These are phyloP conservation scores for Chrysopilus asiliformis DNA, from an alignment of 2,888 invertebrate species.

Conservation along the genomic window DNA sequence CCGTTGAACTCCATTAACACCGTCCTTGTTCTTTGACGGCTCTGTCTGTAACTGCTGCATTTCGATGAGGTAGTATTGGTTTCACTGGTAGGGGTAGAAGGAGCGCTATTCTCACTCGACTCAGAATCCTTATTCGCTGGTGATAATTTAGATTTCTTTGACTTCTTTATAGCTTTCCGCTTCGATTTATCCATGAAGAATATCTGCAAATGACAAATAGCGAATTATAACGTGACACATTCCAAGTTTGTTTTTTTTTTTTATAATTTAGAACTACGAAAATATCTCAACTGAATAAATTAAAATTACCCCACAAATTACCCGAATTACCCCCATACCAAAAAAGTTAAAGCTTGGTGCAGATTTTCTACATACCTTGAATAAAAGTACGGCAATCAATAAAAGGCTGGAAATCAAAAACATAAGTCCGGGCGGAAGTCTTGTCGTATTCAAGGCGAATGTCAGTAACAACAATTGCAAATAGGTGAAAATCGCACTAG, in stretches of 20 bases:
- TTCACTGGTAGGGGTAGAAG: no score
- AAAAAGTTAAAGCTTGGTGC: no score
- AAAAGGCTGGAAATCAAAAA: slow-evolving; percentile 15
- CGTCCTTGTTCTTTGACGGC: slow-evolving; percentile 7
- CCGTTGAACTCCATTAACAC: slow-evolving; percentile 11
- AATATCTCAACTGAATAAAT: no score
- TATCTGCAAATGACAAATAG: slow-evolving; percentile 9
- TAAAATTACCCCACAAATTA: no score
- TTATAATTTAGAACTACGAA: no score
- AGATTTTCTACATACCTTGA: slow-evolving; percentile 13
- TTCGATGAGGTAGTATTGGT: neutral
- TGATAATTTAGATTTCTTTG: neutral
- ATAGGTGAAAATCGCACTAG: slow-evolving; percentile 12
- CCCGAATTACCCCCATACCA: no score
- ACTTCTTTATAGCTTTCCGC: neutral
- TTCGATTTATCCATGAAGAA: slow-evolving; percentile 6
- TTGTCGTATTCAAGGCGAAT: slow-evolving; percentile 11
- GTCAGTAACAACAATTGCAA: slow-evolving; percentile 13
- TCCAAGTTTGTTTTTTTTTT: no score
- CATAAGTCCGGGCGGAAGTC: slow-evolving; percentile 13
- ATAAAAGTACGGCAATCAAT: slow-evolving; percentile 13
- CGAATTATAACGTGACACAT: neutral
- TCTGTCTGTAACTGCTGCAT: slow-evolving; percentile 6
- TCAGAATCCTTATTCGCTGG: neutral
- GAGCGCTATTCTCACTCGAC: no score